Conservation (phyloP, 2,888 invertebrate species). For the Belgica antarctica region DNA sequence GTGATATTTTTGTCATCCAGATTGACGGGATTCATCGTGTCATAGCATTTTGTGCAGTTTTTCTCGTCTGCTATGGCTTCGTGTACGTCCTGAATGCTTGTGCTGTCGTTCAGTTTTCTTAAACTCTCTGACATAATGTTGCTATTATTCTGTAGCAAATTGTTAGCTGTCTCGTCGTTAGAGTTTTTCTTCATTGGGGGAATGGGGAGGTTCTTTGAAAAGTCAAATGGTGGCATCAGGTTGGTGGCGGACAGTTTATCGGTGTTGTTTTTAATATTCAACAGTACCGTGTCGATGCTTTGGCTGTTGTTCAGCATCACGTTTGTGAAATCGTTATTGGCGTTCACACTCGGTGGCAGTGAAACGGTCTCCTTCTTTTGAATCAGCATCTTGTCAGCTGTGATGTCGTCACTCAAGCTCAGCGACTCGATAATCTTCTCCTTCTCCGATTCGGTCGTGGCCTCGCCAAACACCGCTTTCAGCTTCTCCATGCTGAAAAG, state of each 20-base stretch:
- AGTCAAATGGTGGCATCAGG: conserved; percentile 2
- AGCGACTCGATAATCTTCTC: conserved; percentile 16
- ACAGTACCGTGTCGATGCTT: conserved; percentile 36
- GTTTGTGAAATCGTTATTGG: not conserved
- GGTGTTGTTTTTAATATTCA: conserved; percentile 38
- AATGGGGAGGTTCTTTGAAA: not conserved
- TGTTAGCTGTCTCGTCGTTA: not conserved
- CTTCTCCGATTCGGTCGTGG: not conserved
- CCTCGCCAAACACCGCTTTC: conserved; percentile 28
- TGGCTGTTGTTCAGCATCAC: conserved; percentile 33
- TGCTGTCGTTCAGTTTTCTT: not conserved
- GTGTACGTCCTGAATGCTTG: not conserved
- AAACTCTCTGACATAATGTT: not conserved
- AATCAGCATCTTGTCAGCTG: not conserved
- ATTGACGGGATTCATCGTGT: conserved; percentile 15
- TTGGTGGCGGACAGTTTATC: conserved; percentile 20
- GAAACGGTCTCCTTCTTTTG: conserved; percentile 40
- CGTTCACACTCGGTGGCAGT: conserved; percentile 27
- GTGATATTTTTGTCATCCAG: conserved; percentile 32
- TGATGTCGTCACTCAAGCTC: conserved; percentile 1
- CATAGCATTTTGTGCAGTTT: conserved; percentile 22
- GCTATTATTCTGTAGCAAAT: not conserved
- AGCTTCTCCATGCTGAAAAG: conserved; percentile 25
- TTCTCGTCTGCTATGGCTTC: not conserved
- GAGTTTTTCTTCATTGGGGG: not conserved